A percentile compares a stretch with the other conserved stretches of the same genome.
These are phyloP conservation scores for Sylvilagus floridanus DNA, from an alignment of 2,797 vertebrate genomes.

Conservation along the genomic window DNA sequence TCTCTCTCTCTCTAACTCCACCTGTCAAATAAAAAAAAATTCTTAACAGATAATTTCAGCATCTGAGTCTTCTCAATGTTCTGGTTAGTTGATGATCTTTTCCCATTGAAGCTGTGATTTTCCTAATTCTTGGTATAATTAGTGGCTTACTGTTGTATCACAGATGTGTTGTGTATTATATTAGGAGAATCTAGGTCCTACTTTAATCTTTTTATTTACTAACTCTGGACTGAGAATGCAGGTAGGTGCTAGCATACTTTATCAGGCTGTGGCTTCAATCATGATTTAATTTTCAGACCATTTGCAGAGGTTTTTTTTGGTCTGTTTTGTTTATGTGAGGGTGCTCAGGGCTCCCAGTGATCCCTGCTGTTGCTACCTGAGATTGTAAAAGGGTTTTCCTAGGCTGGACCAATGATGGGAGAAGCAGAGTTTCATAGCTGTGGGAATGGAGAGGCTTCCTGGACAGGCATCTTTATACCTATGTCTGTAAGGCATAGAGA, in stretches of 20 bases:
- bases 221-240: not conserved
- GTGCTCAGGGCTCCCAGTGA: not conserved
- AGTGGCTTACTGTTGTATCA: not conserved
- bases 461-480: not conserved
- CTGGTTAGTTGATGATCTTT: constrained; percentile 14
- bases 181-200: not conserved
- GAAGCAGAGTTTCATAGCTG: not conserved
- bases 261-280: not conserved
- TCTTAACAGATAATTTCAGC: not conserved
- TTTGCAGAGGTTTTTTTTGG: not conserved
- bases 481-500: too few species aligned
- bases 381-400: not conserved
- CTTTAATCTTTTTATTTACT: constrained; percentile 5
- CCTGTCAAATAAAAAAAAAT: too few species aligned
- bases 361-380: not conserved
- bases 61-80: not conserved
- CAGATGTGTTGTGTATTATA: not conserved
- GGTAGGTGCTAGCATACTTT: not conserved
- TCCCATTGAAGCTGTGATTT: constrained; percentile 55
- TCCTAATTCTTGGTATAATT: constrained; percentile 23
- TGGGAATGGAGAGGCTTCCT: not conserved
- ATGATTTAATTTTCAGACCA: not conserved
- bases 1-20: too few species aligned
- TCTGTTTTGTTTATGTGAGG: not conserved
- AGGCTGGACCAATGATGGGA: not conserved